Conservation (phyloP, 2,797 vertebrate genomes). For the Pachyuromys duprasi region DNA sequence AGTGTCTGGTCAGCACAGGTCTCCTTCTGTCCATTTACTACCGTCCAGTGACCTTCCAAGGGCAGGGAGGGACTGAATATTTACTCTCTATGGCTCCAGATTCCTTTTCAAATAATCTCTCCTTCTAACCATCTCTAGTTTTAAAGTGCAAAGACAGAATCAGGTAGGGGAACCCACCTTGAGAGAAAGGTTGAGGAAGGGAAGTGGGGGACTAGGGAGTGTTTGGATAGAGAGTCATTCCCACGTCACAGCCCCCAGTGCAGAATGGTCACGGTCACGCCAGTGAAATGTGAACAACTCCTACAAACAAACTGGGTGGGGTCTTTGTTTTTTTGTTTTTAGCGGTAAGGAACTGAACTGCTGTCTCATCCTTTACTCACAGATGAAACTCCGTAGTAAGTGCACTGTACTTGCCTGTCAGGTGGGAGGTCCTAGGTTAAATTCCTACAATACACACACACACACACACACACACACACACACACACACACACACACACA, state of each 20-base stretch:
- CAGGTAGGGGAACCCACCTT: background rate
- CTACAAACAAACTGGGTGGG: background rate
- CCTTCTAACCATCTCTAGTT: background rate
- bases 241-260: background rate
- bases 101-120: slow-evolving; percentile 6
- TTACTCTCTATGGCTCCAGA: background rate
- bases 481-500: background rate
- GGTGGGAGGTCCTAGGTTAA: background rate
- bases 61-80: background rate
- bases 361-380: background rate
- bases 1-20: background rate
- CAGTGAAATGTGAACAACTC: background rate
- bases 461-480: background rate
- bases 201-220: background rate
- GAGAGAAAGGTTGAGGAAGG: background rate
- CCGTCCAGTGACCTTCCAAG: background rate
- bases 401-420: background rate
- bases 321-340: background rate
- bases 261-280: background rate
- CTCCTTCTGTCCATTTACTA: background rate
- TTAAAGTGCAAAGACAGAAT: background rate
- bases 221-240: background rate
- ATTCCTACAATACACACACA: background rate
- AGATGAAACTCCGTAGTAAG: background rate
- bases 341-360: background rate